Evolutionary conservation across 92 coral and sea anemone species (phyloP).

Genomic region (Blastomussa wellsi): DNA sequence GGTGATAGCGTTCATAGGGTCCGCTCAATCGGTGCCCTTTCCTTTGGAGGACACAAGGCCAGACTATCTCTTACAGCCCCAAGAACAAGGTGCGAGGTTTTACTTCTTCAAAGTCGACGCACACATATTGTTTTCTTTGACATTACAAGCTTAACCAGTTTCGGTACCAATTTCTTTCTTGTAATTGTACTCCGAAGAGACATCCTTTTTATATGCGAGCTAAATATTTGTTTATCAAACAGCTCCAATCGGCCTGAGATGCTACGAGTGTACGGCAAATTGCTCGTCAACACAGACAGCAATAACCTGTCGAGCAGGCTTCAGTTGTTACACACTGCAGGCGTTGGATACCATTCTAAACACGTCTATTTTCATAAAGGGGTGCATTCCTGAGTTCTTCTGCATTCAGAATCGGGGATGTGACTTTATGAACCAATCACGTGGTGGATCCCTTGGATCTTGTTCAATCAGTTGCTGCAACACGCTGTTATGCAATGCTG

Average conservation of each 20-base stretch:
- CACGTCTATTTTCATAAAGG: neutral
- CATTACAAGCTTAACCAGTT: no score
- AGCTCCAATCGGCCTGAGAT: conserved; percentile 16
- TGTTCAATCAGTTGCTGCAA: conserved; percentile 34
- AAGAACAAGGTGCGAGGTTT: conserved; percentile 15
- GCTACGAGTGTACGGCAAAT: conserved; percentile 2
- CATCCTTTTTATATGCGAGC: no score
- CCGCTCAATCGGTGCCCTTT: conserved; percentile 19
- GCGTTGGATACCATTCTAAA: conserved; percentile 23
- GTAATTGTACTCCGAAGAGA: no score
- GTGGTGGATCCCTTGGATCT: conserved; percentile 9
- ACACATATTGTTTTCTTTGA: no score
- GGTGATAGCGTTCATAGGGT: neutral
- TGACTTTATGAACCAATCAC: neutral
- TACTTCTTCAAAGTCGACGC: neutral
- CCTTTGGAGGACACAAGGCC: neutral
- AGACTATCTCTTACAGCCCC: conserved; percentile 19
- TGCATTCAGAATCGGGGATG: conserved; percentile 24
- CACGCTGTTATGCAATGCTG: conserved; percentile 15
- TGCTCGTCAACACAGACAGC: neutral
- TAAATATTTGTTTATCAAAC: neutral
- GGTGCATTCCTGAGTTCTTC: conserved; percentile 37
- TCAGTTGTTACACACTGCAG: conserved; percentile 25
- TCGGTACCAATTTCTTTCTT: no score
- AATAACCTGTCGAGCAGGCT: conserved; percentile 20